phyloP scores from a whole-genome alignment of 2,888 invertebrate species.

The Xylota sylvarum region DNA sequence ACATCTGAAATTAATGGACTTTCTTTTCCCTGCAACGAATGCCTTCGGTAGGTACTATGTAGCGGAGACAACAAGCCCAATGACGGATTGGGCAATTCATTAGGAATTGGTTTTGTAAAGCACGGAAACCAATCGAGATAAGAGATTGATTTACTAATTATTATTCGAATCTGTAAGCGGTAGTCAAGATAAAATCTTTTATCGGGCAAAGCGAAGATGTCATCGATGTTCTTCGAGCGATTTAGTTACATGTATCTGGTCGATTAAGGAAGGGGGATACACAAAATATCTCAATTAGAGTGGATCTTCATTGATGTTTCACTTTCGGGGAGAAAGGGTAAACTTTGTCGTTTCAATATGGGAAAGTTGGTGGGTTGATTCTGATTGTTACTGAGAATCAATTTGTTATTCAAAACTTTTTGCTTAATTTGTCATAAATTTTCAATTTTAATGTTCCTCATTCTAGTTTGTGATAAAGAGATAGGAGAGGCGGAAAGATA shows the following conservation, averaged over 20 bases:
- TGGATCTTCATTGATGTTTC: background rate
- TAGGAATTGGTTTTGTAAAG: constrained; percentile 43
- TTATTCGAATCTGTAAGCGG: constrained; percentile 28
- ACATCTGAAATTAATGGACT: constrained; percentile 58
- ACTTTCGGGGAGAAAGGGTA: background rate
- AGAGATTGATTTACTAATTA: constrained; percentile 43
- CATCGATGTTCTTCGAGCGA: background rate
- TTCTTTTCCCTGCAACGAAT: constrained; percentile 35
- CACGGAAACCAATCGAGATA: constrained; percentile 9
- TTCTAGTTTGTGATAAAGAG: background rate
- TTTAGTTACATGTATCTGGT: background rate
- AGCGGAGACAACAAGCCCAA: constrained; percentile 12
- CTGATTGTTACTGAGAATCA: background rate
- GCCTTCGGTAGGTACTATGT: too few relatives aligned
- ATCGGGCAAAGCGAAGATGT: background rate
- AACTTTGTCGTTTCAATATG: constrained; percentile 11
- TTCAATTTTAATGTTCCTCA: background rate
- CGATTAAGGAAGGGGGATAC: background rate
- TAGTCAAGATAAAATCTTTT: constrained; percentile 21
- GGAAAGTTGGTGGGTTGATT: constrained; percentile 7
- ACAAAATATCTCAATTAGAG: constrained; percentile 39
- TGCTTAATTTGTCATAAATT: background rate
- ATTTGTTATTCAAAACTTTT: background rate
- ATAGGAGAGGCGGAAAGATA: background rate
- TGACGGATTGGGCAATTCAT: constrained; percentile 52